Evolutionary conservation across 1,140 invertebrate genomes (phyloP).

Genomic region (Bombus fervidus): DNA sequence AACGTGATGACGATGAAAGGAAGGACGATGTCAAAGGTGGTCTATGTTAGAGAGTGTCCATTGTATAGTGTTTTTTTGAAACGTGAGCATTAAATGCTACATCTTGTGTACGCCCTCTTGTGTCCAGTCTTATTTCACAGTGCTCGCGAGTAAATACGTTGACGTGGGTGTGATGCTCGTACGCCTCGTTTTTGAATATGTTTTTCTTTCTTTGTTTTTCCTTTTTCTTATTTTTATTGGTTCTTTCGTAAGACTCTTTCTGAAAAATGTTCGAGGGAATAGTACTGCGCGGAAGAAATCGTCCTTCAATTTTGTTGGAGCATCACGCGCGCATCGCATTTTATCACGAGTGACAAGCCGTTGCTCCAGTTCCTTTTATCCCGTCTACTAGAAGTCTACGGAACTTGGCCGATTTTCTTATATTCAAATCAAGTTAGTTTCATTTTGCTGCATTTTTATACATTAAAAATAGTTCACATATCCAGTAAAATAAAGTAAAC

Average conservation of each 20-base stretch:
- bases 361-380: slow-evolving; percentile 9
- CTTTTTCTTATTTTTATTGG: not conserved
- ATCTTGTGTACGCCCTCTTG: slow-evolving; percentile 83
- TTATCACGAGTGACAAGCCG: slow-evolving; percentile 46
- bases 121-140: slow-evolving; percentile 58
- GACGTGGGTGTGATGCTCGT: slow-evolving; percentile 55
- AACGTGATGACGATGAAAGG: slow-evolving; percentile 73
- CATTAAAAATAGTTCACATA: too few relatives aligned
- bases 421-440: too few relatives aligned
- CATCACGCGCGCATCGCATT: slow-evolving; percentile 49
- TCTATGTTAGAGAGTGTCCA: slow-evolving; percentile 83
- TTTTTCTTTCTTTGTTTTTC: not conserved
- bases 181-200: not conserved
- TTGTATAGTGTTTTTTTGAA: slow-evolving; percentile 86
- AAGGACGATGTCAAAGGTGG: slow-evolving; percentile 77
- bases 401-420: not conserved
- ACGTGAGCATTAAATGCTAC: slow-evolving; percentile 86
- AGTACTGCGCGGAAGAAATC: not conserved
- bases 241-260: not conserved
- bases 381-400: not conserved
- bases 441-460: too few relatives aligned
- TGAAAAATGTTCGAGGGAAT: not conserved
- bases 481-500: too few relatives aligned
- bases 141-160: slow-evolving; percentile 53
- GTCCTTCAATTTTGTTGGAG: slow-evolving; percentile 50